Evolutionary conservation across 1,140 invertebrate genomes (phyloP).

Genomic region (Solenopsis invicta): DNA sequence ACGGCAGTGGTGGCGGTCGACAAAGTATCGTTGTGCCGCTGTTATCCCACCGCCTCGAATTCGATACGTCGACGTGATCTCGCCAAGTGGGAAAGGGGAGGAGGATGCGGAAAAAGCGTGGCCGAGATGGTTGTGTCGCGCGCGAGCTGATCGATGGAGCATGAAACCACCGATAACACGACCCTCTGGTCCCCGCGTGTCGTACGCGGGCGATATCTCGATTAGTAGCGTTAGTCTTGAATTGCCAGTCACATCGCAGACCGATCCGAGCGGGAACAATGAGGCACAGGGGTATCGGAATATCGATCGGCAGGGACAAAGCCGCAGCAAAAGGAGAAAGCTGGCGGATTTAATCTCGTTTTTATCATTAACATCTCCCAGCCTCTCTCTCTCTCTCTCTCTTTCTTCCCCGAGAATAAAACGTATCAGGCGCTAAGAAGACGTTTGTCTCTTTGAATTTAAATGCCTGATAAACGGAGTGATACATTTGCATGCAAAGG

Average conservation of each 20-base stretch:
- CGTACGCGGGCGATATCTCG: slow-evolving; percentile 54
- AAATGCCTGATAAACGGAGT: slow-evolving; percentile 3
- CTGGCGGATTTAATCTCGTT: slow-evolving; percentile 21
- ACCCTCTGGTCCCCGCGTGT: slow-evolving; percentile 21
- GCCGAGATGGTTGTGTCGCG: slow-evolving; percentile 33
- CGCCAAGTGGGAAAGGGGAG: too few species aligned
- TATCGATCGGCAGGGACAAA: slow-evolving; percentile 2
- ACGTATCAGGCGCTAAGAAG: background rate
- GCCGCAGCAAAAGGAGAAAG: background rate
- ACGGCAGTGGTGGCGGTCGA: background rate
- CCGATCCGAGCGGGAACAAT: slow-evolving; percentile 18
- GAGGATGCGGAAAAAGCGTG: slow-evolving; percentile 28
- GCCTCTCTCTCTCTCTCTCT: background rate
- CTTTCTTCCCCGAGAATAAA: background rate
- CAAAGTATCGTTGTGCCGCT: slow-evolving; percentile 27
- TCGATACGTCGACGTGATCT: slow-evolving; percentile 11
- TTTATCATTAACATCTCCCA: slow-evolving; percentile 24
- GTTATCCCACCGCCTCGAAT: slow-evolving; percentile 32
- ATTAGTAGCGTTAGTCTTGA: slow-evolving; percentile 51
- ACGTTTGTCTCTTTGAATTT: slow-evolving; percentile 35
- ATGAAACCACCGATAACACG: slow-evolving; percentile 62
- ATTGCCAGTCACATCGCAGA: slow-evolving; percentile 38
- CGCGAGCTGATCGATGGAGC: slow-evolving; percentile 57
- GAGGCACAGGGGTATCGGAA: slow-evolving; percentile 5
- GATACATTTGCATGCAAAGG: slow-evolving; percentile 5